Percentiles rank a stretch among this genome's conserved stretches.
These are phyloP conservation scores for Sturmia bella DNA, from an alignment of 2,888 invertebrate species.

Conservation along the genomic window DNA sequence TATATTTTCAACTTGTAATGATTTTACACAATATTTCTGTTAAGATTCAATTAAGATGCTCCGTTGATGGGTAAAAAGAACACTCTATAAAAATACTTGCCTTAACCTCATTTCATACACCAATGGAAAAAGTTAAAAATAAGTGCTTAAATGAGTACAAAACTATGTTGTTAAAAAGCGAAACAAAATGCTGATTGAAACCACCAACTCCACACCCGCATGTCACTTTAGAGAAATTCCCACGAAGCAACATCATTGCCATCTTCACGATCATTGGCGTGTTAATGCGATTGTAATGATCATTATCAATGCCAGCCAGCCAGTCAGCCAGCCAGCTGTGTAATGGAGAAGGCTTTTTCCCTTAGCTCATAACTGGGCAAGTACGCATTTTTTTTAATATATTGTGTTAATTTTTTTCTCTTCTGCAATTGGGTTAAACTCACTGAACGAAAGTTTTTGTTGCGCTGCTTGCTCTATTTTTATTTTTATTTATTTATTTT, in stretches of 20 bases:
- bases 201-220: slow-evolving; percentile 77
- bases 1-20: slow-evolving; percentile 34
- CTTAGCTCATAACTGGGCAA: slow-evolving; percentile 5
- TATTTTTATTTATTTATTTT: too few species aligned
- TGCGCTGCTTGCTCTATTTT: too few species aligned
- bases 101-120: slow-evolving; percentile 55
- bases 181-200: slow-evolving; percentile 58
- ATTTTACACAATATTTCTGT: background rate
- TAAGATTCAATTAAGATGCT: background rate
- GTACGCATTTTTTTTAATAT: background rate
- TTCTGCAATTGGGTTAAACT: slow-evolving; percentile 35
- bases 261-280: slow-evolving; percentile 31
- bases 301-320: slow-evolving; percentile 32
- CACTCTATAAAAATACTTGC: slow-evolving; percentile 47
- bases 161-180: slow-evolving; percentile 46
- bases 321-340: too few species aligned
- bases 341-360: slow-evolving; percentile 29
- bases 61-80: slow-evolving; percentile 8
- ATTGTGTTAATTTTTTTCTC: slow-evolving; percentile 6
- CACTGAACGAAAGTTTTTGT: slow-evolving; percentile 1
- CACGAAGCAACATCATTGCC: slow-evolving; percentile 73
- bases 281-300: slow-evolving; percentile 3
- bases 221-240: slow-evolving; percentile 78
- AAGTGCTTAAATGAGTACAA: background rate
- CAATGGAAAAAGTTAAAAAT: slow-evolving; percentile 1